Evolutionary conservation across 1,140 invertebrate species (phyloP).

Genomic region (Tetragonula clypearis): DNA sequence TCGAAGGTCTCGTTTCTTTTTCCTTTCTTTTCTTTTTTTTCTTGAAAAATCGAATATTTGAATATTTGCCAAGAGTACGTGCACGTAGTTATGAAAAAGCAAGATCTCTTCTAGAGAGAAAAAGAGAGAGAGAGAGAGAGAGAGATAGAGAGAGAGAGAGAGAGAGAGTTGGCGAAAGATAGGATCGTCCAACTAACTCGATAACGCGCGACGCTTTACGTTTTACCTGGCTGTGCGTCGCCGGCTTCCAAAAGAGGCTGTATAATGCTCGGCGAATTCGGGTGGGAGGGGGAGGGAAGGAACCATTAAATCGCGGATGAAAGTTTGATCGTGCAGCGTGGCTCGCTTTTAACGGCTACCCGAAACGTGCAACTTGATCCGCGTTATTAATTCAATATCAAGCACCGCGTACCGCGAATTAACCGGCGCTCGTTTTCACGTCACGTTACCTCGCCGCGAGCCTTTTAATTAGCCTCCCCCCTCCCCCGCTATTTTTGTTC

Average conservation of each 20-base stretch:
- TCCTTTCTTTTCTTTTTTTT: no score
- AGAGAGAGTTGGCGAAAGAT: background rate
- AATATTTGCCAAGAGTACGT: no score
- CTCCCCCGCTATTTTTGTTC: background rate
- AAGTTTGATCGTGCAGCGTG: slow-evolving; percentile 22
- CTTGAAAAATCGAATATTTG: no score
- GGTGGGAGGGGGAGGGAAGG: no score
- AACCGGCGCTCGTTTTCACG: slow-evolving; percentile 21
- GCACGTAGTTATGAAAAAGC: no score
- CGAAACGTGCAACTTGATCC: slow-evolving; percentile 22
- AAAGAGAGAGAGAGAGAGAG: no score
- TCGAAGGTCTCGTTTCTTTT: no score
- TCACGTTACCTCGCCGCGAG: background rate
- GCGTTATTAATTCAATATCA: slow-evolving; percentile 43
- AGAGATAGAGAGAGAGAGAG: no score
- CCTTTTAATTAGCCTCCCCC: background rate
- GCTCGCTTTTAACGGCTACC: background rate
- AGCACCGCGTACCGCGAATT: slow-evolving; percentile 13
- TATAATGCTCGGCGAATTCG: background rate
- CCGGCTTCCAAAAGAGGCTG: background rate
- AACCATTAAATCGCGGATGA: slow-evolving; percentile 24
- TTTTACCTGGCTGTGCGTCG: background rate
- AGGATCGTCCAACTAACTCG: background rate
- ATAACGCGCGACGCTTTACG: slow-evolving; percentile 26
- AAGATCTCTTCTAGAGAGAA: background rate